phyloP scores from a whole-genome alignment of 2,888 invertebrate genomes.

The Synanthedon andrenaeformis region DNA sequence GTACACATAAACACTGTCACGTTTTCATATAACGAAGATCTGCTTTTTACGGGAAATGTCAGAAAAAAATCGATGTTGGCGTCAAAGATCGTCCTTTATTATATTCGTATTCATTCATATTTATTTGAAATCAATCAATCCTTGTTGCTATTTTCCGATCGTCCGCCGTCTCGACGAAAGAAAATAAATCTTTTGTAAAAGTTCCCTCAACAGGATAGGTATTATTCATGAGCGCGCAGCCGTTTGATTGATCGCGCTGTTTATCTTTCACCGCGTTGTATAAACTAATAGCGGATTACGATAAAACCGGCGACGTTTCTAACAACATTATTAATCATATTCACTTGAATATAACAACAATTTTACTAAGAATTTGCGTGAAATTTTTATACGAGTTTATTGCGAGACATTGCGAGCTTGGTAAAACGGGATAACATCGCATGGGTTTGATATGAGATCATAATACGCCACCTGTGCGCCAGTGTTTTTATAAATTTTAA shows the following conservation, averaged over 20 bases:
- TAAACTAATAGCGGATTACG: neutral
- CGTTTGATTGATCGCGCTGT: slow-evolving; percentile 57
- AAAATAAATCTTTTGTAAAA: slow-evolving; percentile 66
- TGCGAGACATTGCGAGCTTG: no score
- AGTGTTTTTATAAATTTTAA: no score
- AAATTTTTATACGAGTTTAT: no score
- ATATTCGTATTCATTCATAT: slow-evolving; percentile 40
- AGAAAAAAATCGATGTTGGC: neutral
- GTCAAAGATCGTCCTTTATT: slow-evolving; percentile 10
- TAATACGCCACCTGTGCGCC: no score
- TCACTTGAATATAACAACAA: no score
- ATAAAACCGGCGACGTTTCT: neutral
- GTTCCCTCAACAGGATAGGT: slow-evolving; percentile 53
- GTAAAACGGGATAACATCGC: no score
- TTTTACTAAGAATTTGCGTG: no score
- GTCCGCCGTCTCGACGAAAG: slow-evolving; percentile 36
- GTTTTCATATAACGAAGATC: neutral
- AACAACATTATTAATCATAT: neutral
- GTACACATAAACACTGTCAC: neutral
- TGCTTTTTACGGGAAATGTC: no score
- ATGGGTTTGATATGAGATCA: no score
- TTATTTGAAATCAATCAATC: slow-evolving; percentile 63
- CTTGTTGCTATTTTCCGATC: slow-evolving; percentile 48
- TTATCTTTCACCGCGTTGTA: slow-evolving; percentile 10
- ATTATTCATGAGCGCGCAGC: slow-evolving; percentile 62